Conservation (phyloP, 2,888 invertebrate genomes). For the Heliconius sara region DNA sequence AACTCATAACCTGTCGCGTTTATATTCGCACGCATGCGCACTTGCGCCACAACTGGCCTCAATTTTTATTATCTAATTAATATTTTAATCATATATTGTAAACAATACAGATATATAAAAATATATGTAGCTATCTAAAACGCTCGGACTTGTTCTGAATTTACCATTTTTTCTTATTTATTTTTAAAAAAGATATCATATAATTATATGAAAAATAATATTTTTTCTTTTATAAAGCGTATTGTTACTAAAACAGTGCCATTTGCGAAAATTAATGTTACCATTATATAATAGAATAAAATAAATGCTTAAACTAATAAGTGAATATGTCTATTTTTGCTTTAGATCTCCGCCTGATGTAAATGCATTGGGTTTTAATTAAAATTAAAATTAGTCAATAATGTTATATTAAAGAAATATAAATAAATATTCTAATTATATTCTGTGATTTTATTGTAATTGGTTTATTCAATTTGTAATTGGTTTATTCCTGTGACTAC, state of each 20-base stretch:
- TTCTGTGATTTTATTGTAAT: neutral
- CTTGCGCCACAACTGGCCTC: no score
- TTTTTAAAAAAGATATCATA: neutral
- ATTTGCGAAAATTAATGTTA: conserved; percentile 50
- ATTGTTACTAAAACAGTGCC: conserved; percentile 48
- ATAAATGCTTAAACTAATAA: conserved; percentile 4
- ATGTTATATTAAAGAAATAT: conserved; percentile 10
- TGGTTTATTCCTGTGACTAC: neutral
- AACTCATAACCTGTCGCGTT: no score
- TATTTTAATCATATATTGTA: no score
- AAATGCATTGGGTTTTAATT: conserved; percentile 3
- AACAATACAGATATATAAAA: neutral
- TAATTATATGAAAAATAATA: conserved; percentile 1
- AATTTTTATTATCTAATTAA: no score
- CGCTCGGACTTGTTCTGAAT: neutral
- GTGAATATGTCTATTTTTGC: neutral
- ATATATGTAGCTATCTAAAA: neutral
- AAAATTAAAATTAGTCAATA: conserved; percentile 1
- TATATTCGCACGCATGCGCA: no score
- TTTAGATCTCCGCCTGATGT: conserved; percentile 11
- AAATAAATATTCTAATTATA: conserved; percentile 16
- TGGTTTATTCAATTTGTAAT: no score
- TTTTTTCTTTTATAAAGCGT: neutral
- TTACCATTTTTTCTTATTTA: neutral
- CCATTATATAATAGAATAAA: conserved; percentile 36